A percentile compares a stretch with the other conserved stretches of the same genome.
phyloP scores from a whole-genome alignment of 1,140 invertebrate species.

The Tetranychus urticae region DNA sequence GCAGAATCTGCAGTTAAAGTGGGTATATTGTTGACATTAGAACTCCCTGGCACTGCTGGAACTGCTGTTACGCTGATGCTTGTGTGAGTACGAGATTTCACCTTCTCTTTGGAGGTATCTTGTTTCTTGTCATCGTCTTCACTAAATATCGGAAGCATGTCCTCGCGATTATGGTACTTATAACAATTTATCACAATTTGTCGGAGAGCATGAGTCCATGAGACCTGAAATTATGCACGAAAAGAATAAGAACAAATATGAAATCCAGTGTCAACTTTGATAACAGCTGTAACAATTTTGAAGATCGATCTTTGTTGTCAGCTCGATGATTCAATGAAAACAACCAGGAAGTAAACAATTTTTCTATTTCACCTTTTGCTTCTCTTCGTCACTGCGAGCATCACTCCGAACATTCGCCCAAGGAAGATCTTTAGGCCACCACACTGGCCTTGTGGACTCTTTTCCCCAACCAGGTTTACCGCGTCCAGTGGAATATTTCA shows the following conservation, averaged over 20 bases:
- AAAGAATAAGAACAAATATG: too few species aligned
- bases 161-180: slow-evolving; percentile 86
- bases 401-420: slow-evolving; percentile 97
- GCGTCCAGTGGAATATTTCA: slow-evolving; percentile 85
- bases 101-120: slow-evolving; percentile 12
- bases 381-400: slow-evolving; percentile 78
- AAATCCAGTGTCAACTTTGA: background rate
- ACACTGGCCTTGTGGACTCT: slow-evolving; percentile 73
- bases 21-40: background rate
- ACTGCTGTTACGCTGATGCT: background rate
- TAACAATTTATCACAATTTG: slow-evolving; percentile 97
- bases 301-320: too few species aligned
- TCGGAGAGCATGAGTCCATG: slow-evolving; percentile 88
- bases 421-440: slow-evolving; percentile 91
- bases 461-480: slow-evolving; percentile 94
- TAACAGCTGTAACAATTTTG: too few species aligned
- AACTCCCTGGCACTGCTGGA: background rate
- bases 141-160: slow-evolving; percentile 73
- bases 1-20: slow-evolving; percentile 4
- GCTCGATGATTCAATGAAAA: background rate
- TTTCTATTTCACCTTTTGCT: slow-evolving; percentile 52
- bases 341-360: slow-evolving; percentile 3
- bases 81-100: slow-evolving; percentile 5
- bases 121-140: slow-evolving; percentile 56
- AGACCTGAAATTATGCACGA: slow-evolving; percentile 38